phyloP scores from a whole-genome alignment of 92 coral and sea anemone genomes.

The Epizoanthus fatuus region DNA sequence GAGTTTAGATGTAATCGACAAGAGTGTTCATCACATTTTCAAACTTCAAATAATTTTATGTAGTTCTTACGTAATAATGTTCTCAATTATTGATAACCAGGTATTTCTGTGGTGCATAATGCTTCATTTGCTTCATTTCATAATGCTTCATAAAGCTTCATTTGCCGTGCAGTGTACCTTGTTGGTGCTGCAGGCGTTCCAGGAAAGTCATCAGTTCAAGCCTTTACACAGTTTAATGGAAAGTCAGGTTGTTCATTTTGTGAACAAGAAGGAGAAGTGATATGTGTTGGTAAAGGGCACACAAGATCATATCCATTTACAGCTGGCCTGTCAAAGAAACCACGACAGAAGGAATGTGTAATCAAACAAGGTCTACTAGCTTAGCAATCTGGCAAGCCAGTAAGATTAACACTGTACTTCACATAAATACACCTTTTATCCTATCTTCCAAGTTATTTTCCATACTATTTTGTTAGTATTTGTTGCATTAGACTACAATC shows the following conservation, averaged over 20 bases:
- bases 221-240: conserved; percentile 56
- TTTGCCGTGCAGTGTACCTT: conserved; percentile 44
- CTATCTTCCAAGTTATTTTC: not conserved
- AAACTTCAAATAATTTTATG: too few relatives aligned
- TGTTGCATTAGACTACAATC: too few relatives aligned
- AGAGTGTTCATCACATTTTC: too few relatives aligned
- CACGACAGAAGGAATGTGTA: conserved; percentile 28
- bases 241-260: conserved; percentile 49
- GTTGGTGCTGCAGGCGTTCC: conserved; percentile 58
- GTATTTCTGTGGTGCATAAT: conserved; percentile 26
- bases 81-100: not conserved
- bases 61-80: not conserved
- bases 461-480: not conserved
- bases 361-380: conserved; percentile 29
- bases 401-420: not conserved
- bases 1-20: too few relatives aligned
- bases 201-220: conserved; percentile 47
- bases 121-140: too few relatives aligned
- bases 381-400: conserved; percentile 16
- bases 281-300: conserved; percentile 51
- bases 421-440: not conserved
- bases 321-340: conserved; percentile 10
- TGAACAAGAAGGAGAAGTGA: conserved; percentile 48
- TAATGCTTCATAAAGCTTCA: too few relatives aligned
- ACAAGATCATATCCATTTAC: conserved; percentile 45